Conservation (phyloP, 2,113 vertebrate genomes). For the Progne subis region DNA sequence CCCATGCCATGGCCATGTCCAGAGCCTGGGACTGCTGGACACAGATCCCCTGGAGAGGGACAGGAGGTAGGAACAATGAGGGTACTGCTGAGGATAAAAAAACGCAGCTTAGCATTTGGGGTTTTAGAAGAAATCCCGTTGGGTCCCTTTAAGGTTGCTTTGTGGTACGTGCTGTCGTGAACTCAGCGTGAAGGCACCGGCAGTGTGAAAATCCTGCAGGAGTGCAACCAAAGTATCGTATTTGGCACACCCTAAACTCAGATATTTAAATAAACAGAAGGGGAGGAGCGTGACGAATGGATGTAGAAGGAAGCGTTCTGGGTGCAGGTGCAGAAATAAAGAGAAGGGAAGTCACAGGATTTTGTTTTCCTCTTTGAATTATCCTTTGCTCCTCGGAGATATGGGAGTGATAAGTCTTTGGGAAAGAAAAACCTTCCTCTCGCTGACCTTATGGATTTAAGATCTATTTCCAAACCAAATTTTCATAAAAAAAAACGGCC, state of each 20-base stretch:
- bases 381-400: conserved; percentile 17
- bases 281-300: fast-evolving
- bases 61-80: background rate
- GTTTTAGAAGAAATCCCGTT: background rate
- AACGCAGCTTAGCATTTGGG: background rate
- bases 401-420: background rate
- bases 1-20: background rate
- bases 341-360: background rate
- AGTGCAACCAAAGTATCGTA: background rate
- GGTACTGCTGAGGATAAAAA: background rate
- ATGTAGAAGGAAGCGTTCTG: background rate
- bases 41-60: background rate
- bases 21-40: background rate
- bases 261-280: background rate
- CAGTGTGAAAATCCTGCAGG: background rate
- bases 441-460: conserved; percentile 65
- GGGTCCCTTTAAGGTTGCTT: background rate
- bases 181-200: background rate
- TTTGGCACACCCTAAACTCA: background rate
- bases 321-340: background rate
- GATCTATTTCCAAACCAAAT: conserved; percentile 54
- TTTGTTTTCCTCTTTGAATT: conserved; percentile 10
- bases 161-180: background rate
- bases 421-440: conserved; percentile 37
- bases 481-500: conserved; percentile 50